Percentiles rank a stretch among this genome's conserved stretches.
These are phyloP conservation scores for Hetaerina americana DNA, from an alignment of 1,140 invertebrate species.

Conservation along the genomic window DNA sequence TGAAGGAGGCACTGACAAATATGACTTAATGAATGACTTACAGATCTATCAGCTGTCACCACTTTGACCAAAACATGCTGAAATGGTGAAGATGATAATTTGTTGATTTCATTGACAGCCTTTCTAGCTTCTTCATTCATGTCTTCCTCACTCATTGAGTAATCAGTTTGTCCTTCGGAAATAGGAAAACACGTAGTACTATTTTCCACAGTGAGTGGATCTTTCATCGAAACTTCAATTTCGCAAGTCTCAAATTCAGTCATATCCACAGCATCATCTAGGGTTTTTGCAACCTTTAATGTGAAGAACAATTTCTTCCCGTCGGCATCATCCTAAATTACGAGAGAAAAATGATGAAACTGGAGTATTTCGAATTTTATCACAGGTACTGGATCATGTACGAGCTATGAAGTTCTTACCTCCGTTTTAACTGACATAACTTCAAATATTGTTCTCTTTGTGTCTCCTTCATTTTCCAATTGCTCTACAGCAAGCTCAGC, in stretches of 20 bases:
- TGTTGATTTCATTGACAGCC: background rate
- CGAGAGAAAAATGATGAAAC: background rate
- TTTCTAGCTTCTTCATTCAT: background rate
- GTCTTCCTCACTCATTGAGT: background rate
- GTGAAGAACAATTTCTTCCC: background rate
- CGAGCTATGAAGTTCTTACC: background rate
- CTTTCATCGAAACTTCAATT: background rate
- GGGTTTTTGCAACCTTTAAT: background rate
- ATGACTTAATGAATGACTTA: background rate
- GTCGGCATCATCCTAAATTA: background rate
- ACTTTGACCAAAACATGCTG: background rate
- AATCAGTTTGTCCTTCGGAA: background rate
- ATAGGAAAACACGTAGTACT: background rate
- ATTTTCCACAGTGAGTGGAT: background rate
- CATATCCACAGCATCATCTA: background rate
- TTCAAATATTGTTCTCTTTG: background rate
- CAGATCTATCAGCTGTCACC: background rate
- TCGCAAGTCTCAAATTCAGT: background rate
- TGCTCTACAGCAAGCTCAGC: background rate
- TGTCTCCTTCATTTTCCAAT: background rate
- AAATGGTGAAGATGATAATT: background rate
- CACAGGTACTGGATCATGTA: background rate
- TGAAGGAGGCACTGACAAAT: too few relatives aligned
- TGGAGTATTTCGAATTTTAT: background rate
- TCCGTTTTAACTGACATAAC: background rate